Evolutionary conservation across 2,888 invertebrate genomes (phyloP).

Genomic region (Drosophila mimica): DNA sequence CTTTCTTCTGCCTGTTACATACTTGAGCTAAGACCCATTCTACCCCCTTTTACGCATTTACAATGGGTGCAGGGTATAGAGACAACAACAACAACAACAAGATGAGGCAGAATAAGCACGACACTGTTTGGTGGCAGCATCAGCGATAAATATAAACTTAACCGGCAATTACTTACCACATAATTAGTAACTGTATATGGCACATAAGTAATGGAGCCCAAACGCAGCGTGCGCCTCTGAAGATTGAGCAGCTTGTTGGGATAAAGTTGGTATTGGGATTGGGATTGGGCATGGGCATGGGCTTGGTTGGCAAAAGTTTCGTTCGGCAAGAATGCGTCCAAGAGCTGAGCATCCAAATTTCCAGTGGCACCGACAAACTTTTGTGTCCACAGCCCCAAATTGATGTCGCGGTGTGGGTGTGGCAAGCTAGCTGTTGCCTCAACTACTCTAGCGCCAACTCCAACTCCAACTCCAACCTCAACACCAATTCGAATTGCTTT

Average conservation of each 20-base stretch:
- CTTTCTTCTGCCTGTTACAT: neutral
- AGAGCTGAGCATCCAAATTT: conserved; percentile 81
- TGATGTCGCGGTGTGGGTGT: conserved; percentile 68
- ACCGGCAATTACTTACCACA: conserved; percentile 83
- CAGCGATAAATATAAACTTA: conserved; percentile 81
- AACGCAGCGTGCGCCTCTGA: conserved; percentile 77
- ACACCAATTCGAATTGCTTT: conserved; percentile 6
- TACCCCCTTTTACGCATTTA: neutral
- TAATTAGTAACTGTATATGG: conserved; percentile 84
- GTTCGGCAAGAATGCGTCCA: conserved; percentile 82
- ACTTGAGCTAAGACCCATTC: neutral
- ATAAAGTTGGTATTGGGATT: conserved; percentile 75
- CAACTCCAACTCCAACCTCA: conserved; percentile 4
- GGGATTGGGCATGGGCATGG: conserved; percentile 20
- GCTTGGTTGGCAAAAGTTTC: conserved; percentile 74
- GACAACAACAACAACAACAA: conserved; percentile 14
- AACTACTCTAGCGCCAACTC: conserved; percentile 3
- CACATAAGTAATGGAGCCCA: conserved; percentile 83
- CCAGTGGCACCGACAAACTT: conserved; percentile 82
- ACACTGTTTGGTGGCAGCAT: conserved; percentile 23
- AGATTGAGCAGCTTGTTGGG: conserved; percentile 83
- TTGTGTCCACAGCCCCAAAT: conserved; percentile 84
- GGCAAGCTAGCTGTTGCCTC: conserved; percentile 40
- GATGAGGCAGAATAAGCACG: conserved; percentile 40
- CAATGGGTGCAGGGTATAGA: neutral